Conservation (phyloP, 92 coral and sea anemone species). For the Umimayanthus chanpuru region DNA sequence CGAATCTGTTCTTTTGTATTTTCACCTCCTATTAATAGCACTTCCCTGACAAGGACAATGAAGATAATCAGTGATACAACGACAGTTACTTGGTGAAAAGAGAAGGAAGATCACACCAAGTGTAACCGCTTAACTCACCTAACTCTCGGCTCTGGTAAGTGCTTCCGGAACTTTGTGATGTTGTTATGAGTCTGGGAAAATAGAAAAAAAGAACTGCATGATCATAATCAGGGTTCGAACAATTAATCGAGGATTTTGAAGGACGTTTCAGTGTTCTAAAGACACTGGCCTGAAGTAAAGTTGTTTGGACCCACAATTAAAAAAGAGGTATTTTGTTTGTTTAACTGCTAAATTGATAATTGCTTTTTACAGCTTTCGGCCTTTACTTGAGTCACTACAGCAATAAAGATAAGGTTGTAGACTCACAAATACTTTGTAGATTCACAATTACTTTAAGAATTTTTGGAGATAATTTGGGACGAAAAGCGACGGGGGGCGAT, state of each 20-base stretch:
- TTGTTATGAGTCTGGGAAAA: conserved; percentile 80
- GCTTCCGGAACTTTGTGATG: conserved; percentile 78
- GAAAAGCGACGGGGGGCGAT: too few species aligned
- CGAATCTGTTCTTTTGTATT: conserved; percentile 88
- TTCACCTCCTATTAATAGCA: conserved; percentile 95
- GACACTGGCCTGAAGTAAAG: too few species aligned
- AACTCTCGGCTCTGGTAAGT: conserved; percentile 84
- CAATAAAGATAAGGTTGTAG: too few species aligned
- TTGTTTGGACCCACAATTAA: too few species aligned
- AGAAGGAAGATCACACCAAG: too few species aligned
- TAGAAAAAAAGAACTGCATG: not conserved
- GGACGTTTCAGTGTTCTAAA: not conserved
- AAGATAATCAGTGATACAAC: not conserved
- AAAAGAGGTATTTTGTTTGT: too few species aligned
- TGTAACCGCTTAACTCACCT: conserved; percentile 60
- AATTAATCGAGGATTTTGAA: not conserved
- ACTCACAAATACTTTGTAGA: too few species aligned
- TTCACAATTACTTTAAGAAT: too few species aligned
- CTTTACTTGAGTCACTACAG: too few species aligned
- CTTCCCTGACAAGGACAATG: conserved; percentile 63
- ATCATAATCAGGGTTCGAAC: not conserved
- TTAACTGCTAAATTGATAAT: too few species aligned
- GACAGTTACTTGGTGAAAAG: not conserved
- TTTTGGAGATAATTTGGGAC: too few species aligned
- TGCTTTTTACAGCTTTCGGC: too few species aligned